Evolutionary conservation across 1,140 invertebrate genomes (phyloP).

Genomic region (Panagrolaimus sp.): DNA sequence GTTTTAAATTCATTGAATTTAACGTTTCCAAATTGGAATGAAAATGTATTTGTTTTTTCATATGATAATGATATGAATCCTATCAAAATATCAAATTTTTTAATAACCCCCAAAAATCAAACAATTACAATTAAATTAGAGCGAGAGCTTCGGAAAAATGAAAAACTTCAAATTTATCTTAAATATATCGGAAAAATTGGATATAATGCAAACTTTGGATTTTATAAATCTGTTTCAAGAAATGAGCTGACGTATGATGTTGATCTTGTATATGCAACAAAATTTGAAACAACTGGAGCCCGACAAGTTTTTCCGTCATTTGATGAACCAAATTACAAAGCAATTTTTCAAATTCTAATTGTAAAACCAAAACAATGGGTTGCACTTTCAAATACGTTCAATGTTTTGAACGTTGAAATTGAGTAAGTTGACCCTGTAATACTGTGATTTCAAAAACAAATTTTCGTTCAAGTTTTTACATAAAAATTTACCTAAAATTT

Average conservation of each 20-base stretch:
- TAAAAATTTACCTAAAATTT: slow-evolving; percentile 21
- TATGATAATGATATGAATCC: too few species aligned
- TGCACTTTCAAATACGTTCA: slow-evolving; percentile 29
- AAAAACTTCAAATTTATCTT: background rate
- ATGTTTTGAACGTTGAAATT: background rate
- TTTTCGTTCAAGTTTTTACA: slow-evolving; percentile 25
- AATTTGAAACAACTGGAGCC: slow-evolving; percentile 52
- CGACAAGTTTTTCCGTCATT: slow-evolving; percentile 53
- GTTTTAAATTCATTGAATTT: slow-evolving; percentile 6
- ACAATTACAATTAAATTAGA: background rate
- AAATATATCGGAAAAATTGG: background rate
- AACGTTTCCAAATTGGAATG: background rate
- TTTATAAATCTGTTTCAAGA: background rate
- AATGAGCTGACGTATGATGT: background rate
- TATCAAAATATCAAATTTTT: background rate
- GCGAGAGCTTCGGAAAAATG: background rate
- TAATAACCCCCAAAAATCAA: background rate
- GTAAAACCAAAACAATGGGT: slow-evolving; percentile 28
- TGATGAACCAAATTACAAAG: slow-evolving; percentile 54
- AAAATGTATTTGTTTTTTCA: background rate
- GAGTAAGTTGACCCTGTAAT: slow-evolving; percentile 2
- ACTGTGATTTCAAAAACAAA: background rate
- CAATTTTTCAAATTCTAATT: slow-evolving; percentile 41
- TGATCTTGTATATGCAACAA: slow-evolving; percentile 20
- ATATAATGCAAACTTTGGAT: background rate